Evolutionary conservation across 2,797 vertebrate species (phyloP), one percentile per base, ranked within the genome.

Genomic region (Pachyuromys duprasi): DNA sequence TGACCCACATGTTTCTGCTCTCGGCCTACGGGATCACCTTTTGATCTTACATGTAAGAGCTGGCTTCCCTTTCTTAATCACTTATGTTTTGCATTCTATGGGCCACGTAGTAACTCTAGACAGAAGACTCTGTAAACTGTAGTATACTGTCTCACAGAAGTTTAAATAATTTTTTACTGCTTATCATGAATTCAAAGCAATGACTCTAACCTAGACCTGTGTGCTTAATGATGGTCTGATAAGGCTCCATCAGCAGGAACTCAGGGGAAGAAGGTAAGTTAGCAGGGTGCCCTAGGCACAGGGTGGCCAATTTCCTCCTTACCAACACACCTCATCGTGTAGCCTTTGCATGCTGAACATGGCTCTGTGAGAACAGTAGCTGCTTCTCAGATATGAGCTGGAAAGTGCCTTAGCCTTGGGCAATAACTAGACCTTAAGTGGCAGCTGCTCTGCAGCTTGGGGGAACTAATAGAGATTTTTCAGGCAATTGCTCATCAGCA

Each of bases 171-270:
- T 63, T 65, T 13, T 24, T 67, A n/a, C 26, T 84, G 28, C 63
- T 62, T n/a, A n/a, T 88, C 55, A 39, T n/a, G 26, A 75, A 60
- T 70, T 90, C 45, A 82, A 92, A 93, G 26, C 33, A 28, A 92
- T 18, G 36, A 31, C 11, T 49, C 65, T 78, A 36, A 9, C 7
- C 33, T 13, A 36, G 57, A 36, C 31, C 31, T 13, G 15, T 76
- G 28, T 75, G 33, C 17, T 31, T 49, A 26, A 49, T 31, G 49
- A 17, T 45, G 45, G 42, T 53, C 28, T 76, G 26, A 31, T 76
- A 49, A 76, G 42, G 26, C 42, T 49, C 78, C 33, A 22, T 39
- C 14, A 20, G 36, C 18, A 49, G 17, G 28, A 15, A 8, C 82
- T 75, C 62, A 86, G 24, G 11, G 18, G 13, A n/a, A 39, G n/a